Evolutionary conservation across 2,113 vertebrate species (phyloP).

Genomic region (Tragelaphus scriptus): DNA sequence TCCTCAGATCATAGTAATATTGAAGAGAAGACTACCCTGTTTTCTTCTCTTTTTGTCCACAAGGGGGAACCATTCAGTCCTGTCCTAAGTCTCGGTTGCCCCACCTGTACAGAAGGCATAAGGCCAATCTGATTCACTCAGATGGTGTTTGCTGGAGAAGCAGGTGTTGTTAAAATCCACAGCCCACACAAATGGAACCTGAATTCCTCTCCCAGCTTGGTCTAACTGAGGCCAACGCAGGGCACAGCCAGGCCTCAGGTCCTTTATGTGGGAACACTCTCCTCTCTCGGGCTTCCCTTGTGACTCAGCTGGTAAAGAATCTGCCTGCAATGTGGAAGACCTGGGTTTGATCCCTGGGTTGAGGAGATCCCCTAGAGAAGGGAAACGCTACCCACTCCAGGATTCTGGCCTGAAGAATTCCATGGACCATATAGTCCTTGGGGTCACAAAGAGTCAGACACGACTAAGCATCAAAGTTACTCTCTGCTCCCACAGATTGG

Average conservation of each 20-base stretch:
- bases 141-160: rapidly evolving
- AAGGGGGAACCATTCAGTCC: neutral
- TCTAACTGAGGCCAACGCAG: too few species aligned
- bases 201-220: rapidly evolving
- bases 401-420: neutral
- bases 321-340: rapidly evolving
- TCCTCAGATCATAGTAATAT: neutral
- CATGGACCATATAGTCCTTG: neutral
- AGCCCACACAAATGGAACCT: rapidly evolving
- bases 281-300: neutral
- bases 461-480: neutral
- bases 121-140: too few species aligned
- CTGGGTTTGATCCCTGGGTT: neutral
- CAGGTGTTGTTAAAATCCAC: too few species aligned
- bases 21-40: neutral
- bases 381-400: neutral
- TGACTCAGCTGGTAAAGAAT: neutral
- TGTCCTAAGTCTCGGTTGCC: neutral
- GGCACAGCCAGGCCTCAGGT: neutral
- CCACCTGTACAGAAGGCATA: too few species aligned
- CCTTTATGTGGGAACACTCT: neutral
- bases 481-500: conserved; percentile 45
- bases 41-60: neutral
- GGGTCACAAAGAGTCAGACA: neutral
- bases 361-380: neutral